Evolutionary conservation across 53 echinoderm and acorn worm species (phyloP), one percentile per base, ranked within the genome.

Genomic region (Hippasteria phrygiana): DNA sequence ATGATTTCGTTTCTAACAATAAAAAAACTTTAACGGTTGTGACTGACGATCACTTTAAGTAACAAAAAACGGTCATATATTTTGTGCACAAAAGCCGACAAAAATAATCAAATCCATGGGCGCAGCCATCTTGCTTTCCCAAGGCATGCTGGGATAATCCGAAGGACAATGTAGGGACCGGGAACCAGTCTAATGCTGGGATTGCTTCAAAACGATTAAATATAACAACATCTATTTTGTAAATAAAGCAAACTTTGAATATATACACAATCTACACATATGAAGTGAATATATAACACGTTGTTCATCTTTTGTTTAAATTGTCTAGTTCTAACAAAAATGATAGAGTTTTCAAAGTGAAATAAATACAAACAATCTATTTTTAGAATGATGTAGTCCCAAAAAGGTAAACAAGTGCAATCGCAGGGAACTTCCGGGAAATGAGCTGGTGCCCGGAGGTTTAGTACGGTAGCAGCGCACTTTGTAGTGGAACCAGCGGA

Each of bases 341-440:
- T 33, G 6, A 31, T 2, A 66, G 6, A 34, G 9, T 3, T 35
- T 11, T n/a, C n/a, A 66, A 35, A 35, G 36, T 11, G 1, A 14
- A 1, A 31, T 35, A 66, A 28, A 66, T 29, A n/a, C n/a, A n/a
- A 43, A 28, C 2, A 46, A 82, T 80, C 79, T 79, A 82, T 82
- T 47, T 82, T 82, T 82, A 82, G 82, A 82, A 82, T 65, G 65
- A 65, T 66, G 82, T 65, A 43, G 65, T 64, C 12, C 11, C 11
- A 36, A 56, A 35, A 77, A n/a, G 69, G 16, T 36, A 14, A 33
- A 26, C 26, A 24, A 7, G 46, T 39, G 42, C 22, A 73, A 32
- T 40, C 14, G n/a, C 26, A 10, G 56, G 79, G 59, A 59, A 79
- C 62, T 79, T 79, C 79, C 62, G 55, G 41, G 41, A 79, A 79